phyloP scores from a whole-genome alignment of 2,888 invertebrate genomes.

The Cephus nigrinus region DNA sequence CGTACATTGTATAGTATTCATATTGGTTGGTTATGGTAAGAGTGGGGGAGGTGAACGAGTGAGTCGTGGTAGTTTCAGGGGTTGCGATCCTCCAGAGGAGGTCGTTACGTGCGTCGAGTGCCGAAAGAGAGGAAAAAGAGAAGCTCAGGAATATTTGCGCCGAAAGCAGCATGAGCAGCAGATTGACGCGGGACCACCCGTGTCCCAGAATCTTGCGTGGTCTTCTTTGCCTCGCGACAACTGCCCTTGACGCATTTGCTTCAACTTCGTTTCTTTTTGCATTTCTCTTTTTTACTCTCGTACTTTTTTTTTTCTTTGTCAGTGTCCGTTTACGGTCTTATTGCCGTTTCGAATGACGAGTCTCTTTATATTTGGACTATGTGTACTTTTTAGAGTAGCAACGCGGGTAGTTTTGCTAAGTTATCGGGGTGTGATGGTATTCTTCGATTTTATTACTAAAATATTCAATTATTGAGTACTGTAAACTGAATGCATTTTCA shows the following conservation, averaged over 20 bases:
- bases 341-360: neutral
- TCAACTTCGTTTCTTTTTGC: neutral
- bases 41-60: neutral
- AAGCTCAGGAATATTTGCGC: conserved; percentile 59
- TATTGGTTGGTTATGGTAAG: neutral
- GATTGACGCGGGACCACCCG: conserved; percentile 64
- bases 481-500: neutral
- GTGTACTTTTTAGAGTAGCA: neutral
- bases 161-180: conserved; percentile 58
- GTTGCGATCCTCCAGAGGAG: conserved; percentile 9
- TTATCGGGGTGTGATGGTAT: neutral
- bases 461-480: neutral
- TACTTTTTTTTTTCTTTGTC: neutral
- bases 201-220: conserved; percentile 46
- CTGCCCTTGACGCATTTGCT: conserved; percentile 1
- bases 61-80: neutral
- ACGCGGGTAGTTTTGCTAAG: neutral
- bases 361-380: neutral
- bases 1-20: neutral
- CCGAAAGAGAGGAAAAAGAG: conserved; percentile 39
- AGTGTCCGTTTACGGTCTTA: neutral
- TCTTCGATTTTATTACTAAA: neutral
- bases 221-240: conserved; percentile 38
- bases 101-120: conserved; percentile 44
- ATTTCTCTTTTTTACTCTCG: neutral